These are phyloP conservation scores for Acanthurus lineatus DNA, from an alignment of 2,797 vertebrate species.

Conservation along the genomic window DNA sequence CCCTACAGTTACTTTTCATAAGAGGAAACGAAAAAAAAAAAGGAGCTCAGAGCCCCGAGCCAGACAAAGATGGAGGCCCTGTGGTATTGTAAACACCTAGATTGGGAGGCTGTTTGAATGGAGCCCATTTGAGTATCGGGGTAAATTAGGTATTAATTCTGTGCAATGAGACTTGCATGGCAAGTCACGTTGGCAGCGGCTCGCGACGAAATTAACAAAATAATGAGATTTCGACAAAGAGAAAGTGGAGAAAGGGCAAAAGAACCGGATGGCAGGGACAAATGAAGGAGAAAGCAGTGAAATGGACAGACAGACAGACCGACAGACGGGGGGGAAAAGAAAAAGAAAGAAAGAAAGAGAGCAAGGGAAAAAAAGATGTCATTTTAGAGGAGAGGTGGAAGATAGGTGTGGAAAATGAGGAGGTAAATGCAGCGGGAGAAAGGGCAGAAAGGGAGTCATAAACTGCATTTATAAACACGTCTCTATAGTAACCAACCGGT, in stretches of 20 bases:
- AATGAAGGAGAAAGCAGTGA: constrained; percentile 52
- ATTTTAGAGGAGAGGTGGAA: constrained; percentile 42
- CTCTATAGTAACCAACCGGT: constrained; percentile 87
- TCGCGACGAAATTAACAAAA: constrained; percentile 70
- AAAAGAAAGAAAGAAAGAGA: constrained; percentile 16
- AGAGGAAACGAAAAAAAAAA: constrained; percentile 11
- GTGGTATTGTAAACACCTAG: constrained; percentile 61
- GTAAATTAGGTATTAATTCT: constrained; percentile 75
- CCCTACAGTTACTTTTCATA: constrained; percentile 50
- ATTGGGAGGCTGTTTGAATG: constrained; percentile 59
- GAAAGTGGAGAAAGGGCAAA: constrained; percentile 43
- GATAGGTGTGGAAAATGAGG: constrained; percentile 64
- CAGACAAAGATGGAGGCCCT: constrained; percentile 54
- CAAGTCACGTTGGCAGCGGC: constrained; percentile 57
- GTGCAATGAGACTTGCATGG: constrained; percentile 58
- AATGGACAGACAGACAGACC: constrained; percentile 22
- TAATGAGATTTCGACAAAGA: constrained; percentile 72
- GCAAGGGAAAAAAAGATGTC: constrained; percentile 12
- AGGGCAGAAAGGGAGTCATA: constrained; percentile 81
- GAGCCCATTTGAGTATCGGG: constrained; percentile 47
- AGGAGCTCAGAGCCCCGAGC: constrained; percentile 30
- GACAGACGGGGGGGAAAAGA: background rate
- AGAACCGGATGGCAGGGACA: constrained; percentile 28
- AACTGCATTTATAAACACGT: constrained; percentile 86
- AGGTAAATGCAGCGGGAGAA: constrained; percentile 71